These are phyloP conservation scores for Pica pica DNA, from an alignment of 2,113 vertebrate genomes.

Conservation along the genomic window DNA sequence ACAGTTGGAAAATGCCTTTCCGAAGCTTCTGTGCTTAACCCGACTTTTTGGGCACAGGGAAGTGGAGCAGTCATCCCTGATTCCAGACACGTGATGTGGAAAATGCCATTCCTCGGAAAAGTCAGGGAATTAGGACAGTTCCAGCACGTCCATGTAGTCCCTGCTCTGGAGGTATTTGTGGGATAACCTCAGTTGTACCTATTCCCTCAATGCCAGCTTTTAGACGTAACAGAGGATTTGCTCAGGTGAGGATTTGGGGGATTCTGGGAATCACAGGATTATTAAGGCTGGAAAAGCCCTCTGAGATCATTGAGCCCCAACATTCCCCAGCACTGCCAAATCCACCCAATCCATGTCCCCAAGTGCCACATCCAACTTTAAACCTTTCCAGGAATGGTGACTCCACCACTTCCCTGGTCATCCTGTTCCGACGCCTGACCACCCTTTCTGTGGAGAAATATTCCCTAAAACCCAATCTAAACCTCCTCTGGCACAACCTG, in stretches of 20 bases:
- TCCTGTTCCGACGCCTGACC: background rate
- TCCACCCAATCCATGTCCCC: background rate
- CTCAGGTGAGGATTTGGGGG: background rate
- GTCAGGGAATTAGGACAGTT: background rate
- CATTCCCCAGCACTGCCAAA: background rate
- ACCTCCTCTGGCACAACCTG: background rate
- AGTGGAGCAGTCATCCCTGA: background rate
- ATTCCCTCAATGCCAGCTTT: background rate
- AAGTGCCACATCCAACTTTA: background rate
- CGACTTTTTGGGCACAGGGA: background rate
- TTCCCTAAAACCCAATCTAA: background rate
- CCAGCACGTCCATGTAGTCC: background rate
- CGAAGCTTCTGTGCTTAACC: background rate
- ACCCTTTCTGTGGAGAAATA: background rate
- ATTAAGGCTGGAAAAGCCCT: background rate
- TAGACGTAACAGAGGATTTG: rapidly evolving
- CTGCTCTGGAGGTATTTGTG: background rate
- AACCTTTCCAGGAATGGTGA: background rate
- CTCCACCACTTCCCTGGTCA: background rate
- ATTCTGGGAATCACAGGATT: background rate
- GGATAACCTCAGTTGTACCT: background rate
- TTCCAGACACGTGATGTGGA: background rate
- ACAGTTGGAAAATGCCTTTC: background rate
- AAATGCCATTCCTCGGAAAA: background rate
- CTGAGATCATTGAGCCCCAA: background rate